Conservation (phyloP, 2,113 vertebrate species). For the Penelope pileata region DNA sequence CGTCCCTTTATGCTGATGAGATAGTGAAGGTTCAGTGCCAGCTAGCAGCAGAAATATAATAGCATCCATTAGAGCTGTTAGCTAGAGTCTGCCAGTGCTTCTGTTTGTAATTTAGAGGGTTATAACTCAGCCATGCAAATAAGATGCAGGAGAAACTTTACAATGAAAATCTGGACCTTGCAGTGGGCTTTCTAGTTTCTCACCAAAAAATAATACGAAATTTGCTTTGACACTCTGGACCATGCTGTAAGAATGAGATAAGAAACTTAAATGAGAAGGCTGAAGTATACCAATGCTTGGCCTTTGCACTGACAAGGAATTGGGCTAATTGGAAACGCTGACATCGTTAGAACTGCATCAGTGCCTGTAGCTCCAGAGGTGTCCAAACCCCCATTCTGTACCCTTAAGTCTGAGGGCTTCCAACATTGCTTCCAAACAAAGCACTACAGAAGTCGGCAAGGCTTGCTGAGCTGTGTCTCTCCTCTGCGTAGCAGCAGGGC, state of each 20-base stretch:
- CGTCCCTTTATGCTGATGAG: constrained; percentile 57
- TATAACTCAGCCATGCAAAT: constrained; percentile 47
- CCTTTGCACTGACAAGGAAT: not conserved
- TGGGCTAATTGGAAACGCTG: not conserved
- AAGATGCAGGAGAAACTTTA: constrained; percentile 7
- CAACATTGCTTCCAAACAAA: not conserved
- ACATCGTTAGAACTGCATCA: not conserved
- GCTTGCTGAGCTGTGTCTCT: not conserved
- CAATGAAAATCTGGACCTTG: not conserved
- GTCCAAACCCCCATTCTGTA: not conserved
- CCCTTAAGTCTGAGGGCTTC: not conserved
- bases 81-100: constrained; percentile 35
- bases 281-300: not conserved
- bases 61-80: constrained; percentile 56
- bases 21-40: constrained; percentile 35
- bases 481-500: not conserved
- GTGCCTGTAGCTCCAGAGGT: not conserved
- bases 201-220: not conserved
- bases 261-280: not conserved
- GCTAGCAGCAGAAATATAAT: constrained; percentile 46
- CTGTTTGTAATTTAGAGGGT: constrained; percentile 44
- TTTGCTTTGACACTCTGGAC: not conserved
- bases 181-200: not conserved
- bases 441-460: not conserved
- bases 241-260: not conserved